Percentiles rank a stretch among this genome's conserved stretches.
These are phyloP conservation scores for Trichosurus vulpecula DNA, from an alignment of 2,797 vertebrate species.

Conservation along the genomic window DNA sequence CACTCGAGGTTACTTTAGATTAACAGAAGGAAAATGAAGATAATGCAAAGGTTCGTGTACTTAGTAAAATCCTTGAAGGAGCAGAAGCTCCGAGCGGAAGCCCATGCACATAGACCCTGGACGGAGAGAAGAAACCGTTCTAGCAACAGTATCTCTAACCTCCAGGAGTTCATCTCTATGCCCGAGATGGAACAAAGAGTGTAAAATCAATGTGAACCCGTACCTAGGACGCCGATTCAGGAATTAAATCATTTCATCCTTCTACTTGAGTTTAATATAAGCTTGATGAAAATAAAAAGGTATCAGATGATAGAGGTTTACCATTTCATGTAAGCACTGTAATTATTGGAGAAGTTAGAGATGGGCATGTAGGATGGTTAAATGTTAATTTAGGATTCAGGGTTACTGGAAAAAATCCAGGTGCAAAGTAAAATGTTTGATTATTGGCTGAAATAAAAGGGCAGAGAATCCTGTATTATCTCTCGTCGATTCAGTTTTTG, in stretches of 20 bases:
- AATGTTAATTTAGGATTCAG: background rate
- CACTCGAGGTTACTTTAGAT: background rate
- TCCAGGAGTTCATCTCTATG: conserved; percentile 66
- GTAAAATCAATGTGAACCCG: conserved; percentile 65
- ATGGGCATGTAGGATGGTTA: conserved; percentile 31
- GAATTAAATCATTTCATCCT: conserved; percentile 26
- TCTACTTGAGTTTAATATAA: conserved; percentile 49
- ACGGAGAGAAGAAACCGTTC: conserved; percentile 52
- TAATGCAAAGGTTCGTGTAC: conserved; percentile 26
- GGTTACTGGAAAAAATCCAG: conserved; percentile 54
- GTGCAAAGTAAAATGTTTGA: conserved; percentile 44
- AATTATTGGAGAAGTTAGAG: conserved; percentile 32
- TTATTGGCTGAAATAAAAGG: conserved; percentile 33
- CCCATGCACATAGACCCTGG: conserved; percentile 28
- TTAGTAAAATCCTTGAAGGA: conserved; percentile 34
- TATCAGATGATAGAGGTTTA: conserved; percentile 34
- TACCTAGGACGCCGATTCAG: conserved; percentile 32
- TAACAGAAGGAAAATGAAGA: conserved; percentile 48
- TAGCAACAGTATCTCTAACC: conserved; percentile 30
- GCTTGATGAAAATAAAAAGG: conserved; percentile 18
- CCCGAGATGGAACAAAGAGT: conserved; percentile 69
- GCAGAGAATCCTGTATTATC: conserved; percentile 44
- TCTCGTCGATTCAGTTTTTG: conserved; percentile 61
- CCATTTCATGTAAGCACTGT: conserved; percentile 42
- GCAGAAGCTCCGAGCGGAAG: conserved; percentile 7